Base-by-base conservation (phyloP, 2,888 invertebrate genomes). In the Tenthredo scrophulariae region DNA sequence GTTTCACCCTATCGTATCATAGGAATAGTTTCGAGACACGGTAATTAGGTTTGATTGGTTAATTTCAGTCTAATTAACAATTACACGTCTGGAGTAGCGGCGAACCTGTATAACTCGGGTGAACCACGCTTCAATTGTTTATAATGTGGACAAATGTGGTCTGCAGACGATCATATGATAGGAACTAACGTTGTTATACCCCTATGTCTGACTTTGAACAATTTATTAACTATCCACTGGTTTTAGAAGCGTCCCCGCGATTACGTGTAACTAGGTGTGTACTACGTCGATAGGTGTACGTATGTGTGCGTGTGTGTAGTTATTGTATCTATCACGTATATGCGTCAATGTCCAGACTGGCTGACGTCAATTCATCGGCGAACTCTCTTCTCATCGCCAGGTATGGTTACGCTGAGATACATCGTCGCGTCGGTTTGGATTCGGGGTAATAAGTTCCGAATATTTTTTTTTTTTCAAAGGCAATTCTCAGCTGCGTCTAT, bases 331-430 rank as follows among this genome's bases (percentile, higher is more conserved):
- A 74, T 43, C 33, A 10, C 13, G 7, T 72, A 10, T 43, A 74
- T 74, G 33, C 77, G 77, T 77, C 77, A 77, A 77, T 77, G 33
- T 54, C 33, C 54, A 54, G 77, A 13, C 26, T n/a, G 75, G 26
- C 75, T 77, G 77, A 77, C 77, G 77, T 77, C 77, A 77, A 77
- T n/a, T n/a, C n/a, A n/a, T 77, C 77, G 77, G 15, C 9, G 33
- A 50, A 33, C 54, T 77, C 33, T 77, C 22, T 18, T 43, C 67
- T 29, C 67, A 6, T 15, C 13, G 72, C 22, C 29, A 13, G 33
- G 15, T 15, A 18, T 26, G 0, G 67, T 67, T 33, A 62, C 26
- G 62, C 33, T 33, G 18, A 18, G 10, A 33, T 67, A 29, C 1
- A 33, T 15, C 15, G 5, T 13, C 18, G 1, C 29, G 33, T 29